Conservation (phyloP, 2,113 vertebrate species). For the Sisor rabdophorus region DNA sequence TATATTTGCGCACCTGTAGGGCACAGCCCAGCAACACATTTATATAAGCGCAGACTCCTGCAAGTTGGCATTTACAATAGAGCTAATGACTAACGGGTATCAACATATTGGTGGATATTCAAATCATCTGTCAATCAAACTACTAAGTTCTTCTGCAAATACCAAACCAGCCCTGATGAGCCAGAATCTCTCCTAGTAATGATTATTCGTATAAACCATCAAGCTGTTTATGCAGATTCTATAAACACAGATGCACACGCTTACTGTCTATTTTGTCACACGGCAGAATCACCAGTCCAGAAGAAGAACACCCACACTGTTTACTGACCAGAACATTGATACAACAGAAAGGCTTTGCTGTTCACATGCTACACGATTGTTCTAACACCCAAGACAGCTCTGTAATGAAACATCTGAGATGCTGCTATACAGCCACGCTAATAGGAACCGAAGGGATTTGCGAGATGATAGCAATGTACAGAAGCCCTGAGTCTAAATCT, state of each 20-base stretch:
- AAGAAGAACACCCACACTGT: conserved; percentile 9
- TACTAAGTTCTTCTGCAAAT: background rate
- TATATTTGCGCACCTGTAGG: conserved; percentile 22
- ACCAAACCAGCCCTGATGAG: background rate
- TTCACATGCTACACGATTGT: background rate
- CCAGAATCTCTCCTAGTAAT: background rate
- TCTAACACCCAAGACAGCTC: conserved; percentile 8
- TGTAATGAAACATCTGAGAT: conserved; percentile 21
- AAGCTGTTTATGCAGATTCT: conserved; percentile 5
- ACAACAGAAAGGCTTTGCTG: conserved; percentile 3
- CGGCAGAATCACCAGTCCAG: conserved; percentile 9
- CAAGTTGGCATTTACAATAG: background rate
- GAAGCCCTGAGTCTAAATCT: background rate
- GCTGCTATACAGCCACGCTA: background rate
- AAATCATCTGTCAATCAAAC: background rate
- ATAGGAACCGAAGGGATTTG: conserved; percentile 16
- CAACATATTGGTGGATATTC: background rate
- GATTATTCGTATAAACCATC: background rate
- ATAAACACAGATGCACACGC: conserved; percentile 25
- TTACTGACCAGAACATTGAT: conserved; percentile 18
- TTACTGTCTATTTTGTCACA: conserved; percentile 3
- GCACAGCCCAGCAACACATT: conserved; percentile 14
- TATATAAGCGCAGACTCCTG: background rate
- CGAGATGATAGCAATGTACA: background rate
- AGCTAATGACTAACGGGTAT: background rate